Evolutionary conservation across 1,140 invertebrate genomes (phyloP).

Genomic region (Aphis gossypii): DNA sequence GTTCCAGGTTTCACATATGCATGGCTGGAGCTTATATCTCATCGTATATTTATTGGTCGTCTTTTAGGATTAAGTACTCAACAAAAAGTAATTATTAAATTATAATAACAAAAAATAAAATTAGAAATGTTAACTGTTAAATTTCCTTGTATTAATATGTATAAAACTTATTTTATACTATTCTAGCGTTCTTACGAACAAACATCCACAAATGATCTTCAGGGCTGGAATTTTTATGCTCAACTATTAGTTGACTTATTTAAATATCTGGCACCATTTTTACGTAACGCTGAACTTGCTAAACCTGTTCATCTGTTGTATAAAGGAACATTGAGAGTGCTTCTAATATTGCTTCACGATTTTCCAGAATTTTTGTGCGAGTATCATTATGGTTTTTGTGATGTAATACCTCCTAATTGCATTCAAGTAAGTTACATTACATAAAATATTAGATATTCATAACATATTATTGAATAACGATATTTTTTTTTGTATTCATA

Average conservation of each 20-base stretch:
- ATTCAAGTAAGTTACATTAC: slow-evolving; percentile 75
- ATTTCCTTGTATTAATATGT: neutral
- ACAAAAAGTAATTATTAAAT: slow-evolving; percentile 66
- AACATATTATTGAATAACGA: neutral
- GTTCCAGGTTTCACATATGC: slow-evolving; percentile 97
- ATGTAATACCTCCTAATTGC: slow-evolving; percentile 98
- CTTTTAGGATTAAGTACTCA: slow-evolving; percentile 85
- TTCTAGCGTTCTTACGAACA: slow-evolving; percentile 43
- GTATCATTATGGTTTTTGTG: slow-evolving; percentile 99
- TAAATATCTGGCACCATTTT: slow-evolving; percentile 94
- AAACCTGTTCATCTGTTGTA: slow-evolving; percentile 93
- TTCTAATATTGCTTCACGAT: slow-evolving; percentile 95
- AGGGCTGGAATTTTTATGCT: slow-evolving; percentile 85
- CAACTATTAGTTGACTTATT: slow-evolving; percentile 95
- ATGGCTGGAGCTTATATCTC: slow-evolving; percentile 96
- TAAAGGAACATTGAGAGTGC: slow-evolving; percentile 93
- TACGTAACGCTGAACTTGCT: slow-evolving; percentile 94
- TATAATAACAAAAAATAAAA: slow-evolving; percentile 64
- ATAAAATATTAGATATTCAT: neutral
- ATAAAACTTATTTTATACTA: neutral
- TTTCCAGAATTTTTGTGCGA: slow-evolving; percentile 99
- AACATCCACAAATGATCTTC: slow-evolving; percentile 57
- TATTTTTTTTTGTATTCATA: neutral
- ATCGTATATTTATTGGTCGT: slow-evolving; percentile 93
- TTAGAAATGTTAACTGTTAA: neutral